Evolutionary conservation across 2,797 vertebrate genomes (phyloP).

Genomic region (Antrozous pallidus): DNA sequence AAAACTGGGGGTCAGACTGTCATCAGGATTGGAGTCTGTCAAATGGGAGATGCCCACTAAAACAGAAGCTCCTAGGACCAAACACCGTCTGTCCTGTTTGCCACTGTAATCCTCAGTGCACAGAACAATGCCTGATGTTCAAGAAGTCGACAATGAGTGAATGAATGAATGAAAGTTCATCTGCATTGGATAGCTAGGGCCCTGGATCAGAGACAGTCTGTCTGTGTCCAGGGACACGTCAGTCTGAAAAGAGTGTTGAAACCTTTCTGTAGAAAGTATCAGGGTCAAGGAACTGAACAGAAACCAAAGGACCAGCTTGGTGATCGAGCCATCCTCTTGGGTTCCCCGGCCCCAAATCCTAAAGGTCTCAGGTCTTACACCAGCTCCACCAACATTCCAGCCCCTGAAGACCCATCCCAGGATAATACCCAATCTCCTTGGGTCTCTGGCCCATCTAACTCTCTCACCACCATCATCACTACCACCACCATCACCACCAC

Average conservation of each 20-base stretch:
- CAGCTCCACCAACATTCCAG: not conserved
- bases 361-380: not conserved
- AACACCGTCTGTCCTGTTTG: not conserved
- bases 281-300: not conserved
- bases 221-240: not conserved
- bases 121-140: not conserved
- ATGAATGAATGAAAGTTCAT: not conserved
- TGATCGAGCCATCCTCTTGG: not conserved
- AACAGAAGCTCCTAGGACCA: accelerated
- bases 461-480: too few species aligned
- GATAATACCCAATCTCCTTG: not conserved
- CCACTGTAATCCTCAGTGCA: not conserved
- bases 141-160: accelerated
- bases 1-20: not conserved
- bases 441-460: not conserved
- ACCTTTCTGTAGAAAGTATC: not conserved
- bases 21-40: not conserved
- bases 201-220: not conserved
- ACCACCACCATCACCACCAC: not conserved
- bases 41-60: too few species aligned
- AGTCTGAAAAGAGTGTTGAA: not conserved
- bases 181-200: too few species aligned
- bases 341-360: not conserved
- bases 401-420: not conserved
- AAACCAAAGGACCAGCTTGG: not conserved